A percentile compares a stretch with the other conserved stretches of the same genome.
Conservation (phyloP, 2,888 invertebrate genomes). For the Lithophane leautieri region DNA sequence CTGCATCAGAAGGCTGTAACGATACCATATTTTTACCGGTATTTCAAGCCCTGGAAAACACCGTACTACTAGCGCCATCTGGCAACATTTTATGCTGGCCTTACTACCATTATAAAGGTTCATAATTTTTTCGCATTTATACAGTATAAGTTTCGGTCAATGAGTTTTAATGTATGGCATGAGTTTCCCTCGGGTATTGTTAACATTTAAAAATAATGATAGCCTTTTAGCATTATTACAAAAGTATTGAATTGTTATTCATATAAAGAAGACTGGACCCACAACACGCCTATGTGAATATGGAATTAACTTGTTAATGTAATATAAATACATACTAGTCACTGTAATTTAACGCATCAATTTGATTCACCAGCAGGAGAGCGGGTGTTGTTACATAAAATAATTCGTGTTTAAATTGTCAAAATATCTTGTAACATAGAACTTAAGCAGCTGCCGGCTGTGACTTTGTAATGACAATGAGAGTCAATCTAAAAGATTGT, state of each 20-base stretch:
- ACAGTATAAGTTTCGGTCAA: not conserved
- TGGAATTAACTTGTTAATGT: conserved; percentile 35
- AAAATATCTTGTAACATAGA: conserved; percentile 43
- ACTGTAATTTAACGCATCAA: conserved; percentile 41
- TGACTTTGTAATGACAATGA: conserved; percentile 52
- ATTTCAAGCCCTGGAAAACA: no score
- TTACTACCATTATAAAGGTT: not conserved
- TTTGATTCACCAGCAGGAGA: conserved; percentile 20
- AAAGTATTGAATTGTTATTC: conserved; percentile 45
- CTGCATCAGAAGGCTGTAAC: no score
- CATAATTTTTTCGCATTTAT: conserved; percentile 7
- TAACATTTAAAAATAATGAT: conserved; percentile 24
- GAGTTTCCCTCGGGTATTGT: not conserved
- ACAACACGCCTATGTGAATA: conserved; percentile 44
- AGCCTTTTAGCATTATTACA: conserved; percentile 25
- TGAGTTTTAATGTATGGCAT: conserved; percentile 15
- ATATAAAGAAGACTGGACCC: conserved; percentile 62
- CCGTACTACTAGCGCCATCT: not conserved
- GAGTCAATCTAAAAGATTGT: conserved; percentile 75
- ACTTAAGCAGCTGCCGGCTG: conserved; percentile 34
- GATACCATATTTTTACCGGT: no score
- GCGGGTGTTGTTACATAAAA: conserved; percentile 24
- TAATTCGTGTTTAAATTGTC: conserved; percentile 28
- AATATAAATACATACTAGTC: conserved; percentile 57
- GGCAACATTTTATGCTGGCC: not conserved